Base-by-base conservation (phyloP, 2,113 vertebrate genomes). In the Spheniscus mendiculus region DNA sequence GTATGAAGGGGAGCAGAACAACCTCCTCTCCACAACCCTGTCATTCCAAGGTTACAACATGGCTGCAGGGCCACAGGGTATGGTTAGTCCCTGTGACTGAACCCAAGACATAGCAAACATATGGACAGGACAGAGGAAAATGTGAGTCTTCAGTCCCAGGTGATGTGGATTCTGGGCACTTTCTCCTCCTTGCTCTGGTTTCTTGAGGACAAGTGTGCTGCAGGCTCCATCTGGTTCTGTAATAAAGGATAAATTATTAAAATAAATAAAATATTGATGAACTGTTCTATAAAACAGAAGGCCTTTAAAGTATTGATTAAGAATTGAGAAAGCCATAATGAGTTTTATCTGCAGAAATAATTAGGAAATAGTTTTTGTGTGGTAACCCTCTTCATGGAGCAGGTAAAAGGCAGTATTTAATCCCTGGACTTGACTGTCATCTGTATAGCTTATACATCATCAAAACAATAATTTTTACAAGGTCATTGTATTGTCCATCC, bases 211-310 rank as follows among this genome's bases (percentile, higher is more conserved):
- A 89, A 95, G 53, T 81, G 40, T 95, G 76, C 96, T 3, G 42
- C 89, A 96, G 93, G 79, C 92, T 98, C 96, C 96, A 96, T 97
- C 96, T 98, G 97, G 87, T 97, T 98, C 89, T 97, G 86, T 96
- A 97, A 97, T 98, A 97, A 97, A 96, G 72, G 66, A 97, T 98
- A 91, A 98, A 98, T 98, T 98, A 98, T 98, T 98, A 97, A 98
- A 97, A 87, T 82, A 92, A 94, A 96, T 98, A 96, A 98, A 98
- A 98, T 97, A 98, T 98, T 98, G 94, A 98, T 98, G 97, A 97
- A 93, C 83, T 98, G 81, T 97, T 98, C 97, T 96, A 96, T 98
- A 96, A 98, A 98, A 93, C 97, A 97, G 97, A 97, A 94, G 89
- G 83, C 91, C 45, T 97, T 97, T 97, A 97, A 97, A 95, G 97